These are phyloP conservation scores for Eutrigla gurnardus DNA, from an alignment of 2,797 vertebrate genomes.

Conservation along the genomic window DNA sequence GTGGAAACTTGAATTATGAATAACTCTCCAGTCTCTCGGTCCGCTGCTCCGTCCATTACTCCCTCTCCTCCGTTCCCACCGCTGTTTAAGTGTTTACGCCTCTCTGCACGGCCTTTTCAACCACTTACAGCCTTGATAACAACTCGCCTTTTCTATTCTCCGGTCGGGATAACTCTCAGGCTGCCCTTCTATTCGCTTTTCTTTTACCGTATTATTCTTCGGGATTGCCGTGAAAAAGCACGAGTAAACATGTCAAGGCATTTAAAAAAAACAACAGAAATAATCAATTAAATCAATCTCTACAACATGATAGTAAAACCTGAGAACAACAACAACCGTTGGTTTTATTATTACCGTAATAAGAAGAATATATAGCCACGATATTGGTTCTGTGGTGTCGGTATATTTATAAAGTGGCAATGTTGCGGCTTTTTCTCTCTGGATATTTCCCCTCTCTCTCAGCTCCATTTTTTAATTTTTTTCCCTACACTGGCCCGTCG, in stretches of 20 bases:
- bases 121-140: constrained; percentile 15
- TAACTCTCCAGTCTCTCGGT: constrained; percentile 25
- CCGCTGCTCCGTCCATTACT: constrained; percentile 43
- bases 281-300: not conserved
- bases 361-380: not conserved
- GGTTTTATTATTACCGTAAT: not conserved
- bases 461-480: too few species aligned
- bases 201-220: not conserved
- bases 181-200: not conserved
- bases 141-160: not conserved
- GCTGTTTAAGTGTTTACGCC: constrained; percentile 37
- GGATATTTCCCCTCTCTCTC: too few species aligned
- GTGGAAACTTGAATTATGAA: constrained; percentile 54
- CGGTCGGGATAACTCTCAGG: not conserved
- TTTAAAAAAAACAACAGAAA: not conserved
- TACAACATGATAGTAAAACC: not conserved
- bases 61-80: constrained; percentile 9
- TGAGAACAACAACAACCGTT: not conserved
- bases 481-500: too few species aligned
- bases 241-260: not conserved
- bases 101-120: constrained; percentile 18
- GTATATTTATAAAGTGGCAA: too few species aligned
- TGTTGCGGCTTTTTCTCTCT: too few species aligned
- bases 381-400: not conserved
- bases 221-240: not conserved